Base-by-base conservation (phyloP, 2,888 invertebrate genomes). In the Epistrophe grossulariae region DNA sequence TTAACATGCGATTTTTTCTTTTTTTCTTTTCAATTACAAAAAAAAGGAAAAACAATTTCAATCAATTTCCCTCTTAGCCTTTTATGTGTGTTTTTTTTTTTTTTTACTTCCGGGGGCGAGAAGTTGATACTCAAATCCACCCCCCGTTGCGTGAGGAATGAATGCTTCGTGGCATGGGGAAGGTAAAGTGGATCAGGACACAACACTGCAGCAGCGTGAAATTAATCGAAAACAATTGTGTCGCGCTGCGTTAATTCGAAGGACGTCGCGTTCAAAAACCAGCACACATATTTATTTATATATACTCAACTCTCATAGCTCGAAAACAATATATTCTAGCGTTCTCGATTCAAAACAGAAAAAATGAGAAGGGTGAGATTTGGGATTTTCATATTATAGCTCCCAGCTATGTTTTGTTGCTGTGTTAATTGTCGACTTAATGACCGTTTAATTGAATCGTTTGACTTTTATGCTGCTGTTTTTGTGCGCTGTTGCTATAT, bases 391-490 rank as follows among this genome's bases (percentile, higher is more conserved):
- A 79, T n/a, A n/a, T n/a, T n/a, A n/a, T 76, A 66, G 76, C 87
- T 87, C 71, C 66, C 89, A 82, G 88, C 89, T 77, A 66, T 88
- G 73, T 73, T 89, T 79, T 90, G 89, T 89, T 90, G 89, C 89
- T 90, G 90, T 90, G 90, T 92, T 92, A 92, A 92, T 92, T 91
- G 91, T 89, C 89, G 91, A 90, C 91, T 91, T 92, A 91, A 91
- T 91, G 91, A 89, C 90, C 90, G 90, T 91, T 91, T 91, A 92
- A 91, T 92, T 92, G 91, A 92, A 91, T 91, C 90, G 91, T 90
- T 90, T 90, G 89, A 89, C 90, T 90, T 66, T 77, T 66, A 76
- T 79, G 70, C 64, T 77, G 59, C 50, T 74, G 73, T 60, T 80
- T 59, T 17, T 59, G 52, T 57, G 17, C 52, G 38, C 40, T 79